Percentiles rank a stretch among this genome's conserved stretches.
Conservation (phyloP, 2,113 vertebrate species). For the Callaeas wilsoni region DNA sequence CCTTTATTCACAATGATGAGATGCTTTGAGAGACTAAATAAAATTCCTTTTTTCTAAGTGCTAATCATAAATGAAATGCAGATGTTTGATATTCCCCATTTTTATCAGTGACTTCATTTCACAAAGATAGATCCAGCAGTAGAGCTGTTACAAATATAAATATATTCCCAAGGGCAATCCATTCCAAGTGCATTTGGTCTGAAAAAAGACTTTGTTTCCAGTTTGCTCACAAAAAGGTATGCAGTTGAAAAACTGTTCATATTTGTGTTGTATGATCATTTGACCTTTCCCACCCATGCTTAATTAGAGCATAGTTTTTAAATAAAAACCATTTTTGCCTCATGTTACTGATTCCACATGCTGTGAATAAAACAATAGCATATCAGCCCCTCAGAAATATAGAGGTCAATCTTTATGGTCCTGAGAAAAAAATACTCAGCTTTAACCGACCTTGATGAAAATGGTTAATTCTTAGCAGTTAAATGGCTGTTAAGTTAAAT, state of each 20-base stretch:
- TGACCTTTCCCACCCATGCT: neutral
- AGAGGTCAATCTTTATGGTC: neutral
- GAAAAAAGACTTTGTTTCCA: neutral
- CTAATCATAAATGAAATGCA: neutral
- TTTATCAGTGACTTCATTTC: slow-evolving; percentile 2
- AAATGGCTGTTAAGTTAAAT: neutral
- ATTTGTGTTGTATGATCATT: slow-evolving; percentile 8
- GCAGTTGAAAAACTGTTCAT: neutral
- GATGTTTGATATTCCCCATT: neutral
- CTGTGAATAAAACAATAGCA: neutral
- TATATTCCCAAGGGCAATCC: neutral
- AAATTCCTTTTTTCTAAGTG: neutral
- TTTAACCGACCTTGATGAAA: neutral
- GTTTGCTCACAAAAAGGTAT: neutral
- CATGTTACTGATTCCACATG: neutral
- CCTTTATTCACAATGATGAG: neutral
- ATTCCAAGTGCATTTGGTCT: neutral
- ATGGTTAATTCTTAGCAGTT: neutral
- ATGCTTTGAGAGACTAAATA: neutral
- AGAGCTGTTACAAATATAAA: neutral
- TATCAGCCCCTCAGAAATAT: neutral
- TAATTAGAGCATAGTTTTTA: neutral
- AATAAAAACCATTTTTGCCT: neutral
- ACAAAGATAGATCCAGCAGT: neutral
- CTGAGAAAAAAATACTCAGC: neutral